A percentile compares a stretch with the other conserved stretches of the same genome.
Evolutionary conservation across 2,113 vertebrate species (phyloP).

Genomic region (Ovibos moschatus): DNA sequence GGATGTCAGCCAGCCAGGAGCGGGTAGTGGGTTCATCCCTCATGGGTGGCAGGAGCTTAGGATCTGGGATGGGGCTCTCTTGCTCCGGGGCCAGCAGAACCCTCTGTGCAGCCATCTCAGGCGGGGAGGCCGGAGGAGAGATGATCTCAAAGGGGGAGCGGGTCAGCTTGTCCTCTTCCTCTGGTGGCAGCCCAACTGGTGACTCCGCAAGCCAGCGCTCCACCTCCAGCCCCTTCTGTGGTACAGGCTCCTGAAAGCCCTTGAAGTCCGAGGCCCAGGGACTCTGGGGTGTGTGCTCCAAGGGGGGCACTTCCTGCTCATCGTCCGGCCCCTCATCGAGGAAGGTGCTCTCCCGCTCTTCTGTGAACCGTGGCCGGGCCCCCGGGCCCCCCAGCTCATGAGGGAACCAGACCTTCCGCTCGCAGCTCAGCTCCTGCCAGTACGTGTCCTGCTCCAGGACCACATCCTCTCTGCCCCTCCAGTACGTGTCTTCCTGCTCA

Average conservation of each 20-base stretch:
- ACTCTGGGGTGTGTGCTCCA: conserved; percentile 37
- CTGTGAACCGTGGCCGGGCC: conserved; percentile 82
- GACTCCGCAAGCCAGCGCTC: conserved; percentile 73
- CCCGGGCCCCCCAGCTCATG: conserved; percentile 81
- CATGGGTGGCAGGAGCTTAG: background rate
- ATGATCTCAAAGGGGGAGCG: conserved; percentile 75
- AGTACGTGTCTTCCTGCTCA: conserved; percentile 57
- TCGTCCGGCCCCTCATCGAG: conserved; percentile 87
- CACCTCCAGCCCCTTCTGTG: conserved; percentile 67
- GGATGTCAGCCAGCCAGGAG: conserved; percentile 76
- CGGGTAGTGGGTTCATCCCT: conserved; percentile 49
- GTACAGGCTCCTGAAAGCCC: conserved; percentile 49
- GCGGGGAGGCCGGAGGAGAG: conserved; percentile 68
- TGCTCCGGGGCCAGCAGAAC: background rate
- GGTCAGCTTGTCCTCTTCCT: conserved; percentile 70
- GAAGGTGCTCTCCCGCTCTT: conserved; percentile 93
- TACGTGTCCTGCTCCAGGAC: conserved; percentile 77
- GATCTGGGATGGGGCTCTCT: conserved; percentile 49
- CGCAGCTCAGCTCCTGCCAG: conserved; percentile 78
- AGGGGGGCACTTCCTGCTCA: conserved; percentile 2
- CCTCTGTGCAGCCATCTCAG: conserved; percentile 52
- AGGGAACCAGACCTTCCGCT: conserved; percentile 87
- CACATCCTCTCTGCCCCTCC: conserved; percentile 49
- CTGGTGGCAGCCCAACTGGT: conserved; percentile 66
- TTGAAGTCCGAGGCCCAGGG: conserved; percentile 70